Percentiles rank a stretch among this genome's conserved stretches.
phyloP scores from a whole-genome alignment of 2,888 invertebrate genomes.

The Mythimna ferrago region DNA sequence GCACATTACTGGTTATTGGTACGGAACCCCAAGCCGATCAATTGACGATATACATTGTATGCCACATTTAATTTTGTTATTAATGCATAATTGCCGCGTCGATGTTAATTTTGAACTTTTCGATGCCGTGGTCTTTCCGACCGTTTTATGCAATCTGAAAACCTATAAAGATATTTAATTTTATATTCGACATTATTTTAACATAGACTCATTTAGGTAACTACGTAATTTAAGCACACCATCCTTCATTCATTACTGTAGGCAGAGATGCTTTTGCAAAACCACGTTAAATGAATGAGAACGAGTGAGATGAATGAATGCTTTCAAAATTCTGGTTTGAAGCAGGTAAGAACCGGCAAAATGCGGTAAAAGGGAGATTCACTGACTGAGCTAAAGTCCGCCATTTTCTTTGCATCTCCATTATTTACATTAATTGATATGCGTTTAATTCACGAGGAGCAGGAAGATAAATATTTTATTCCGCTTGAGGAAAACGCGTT shows the following conservation, averaged over 20 bases:
- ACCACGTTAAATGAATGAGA: slow-evolving; percentile 55
- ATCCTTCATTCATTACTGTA: slow-evolving; percentile 26
- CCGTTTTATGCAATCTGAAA: slow-evolving; percentile 35
- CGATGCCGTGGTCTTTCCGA: slow-evolving; percentile 34
- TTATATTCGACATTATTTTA: slow-evolving; percentile 26
- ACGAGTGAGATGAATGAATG: slow-evolving; percentile 56
- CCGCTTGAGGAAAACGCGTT: slow-evolving; percentile 31
- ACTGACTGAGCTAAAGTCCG: slow-evolving; percentile 23
- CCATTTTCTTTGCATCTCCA: slow-evolving; percentile 41
- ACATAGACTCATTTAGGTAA: slow-evolving; percentile 16
- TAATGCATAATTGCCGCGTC: slow-evolving; percentile 40
- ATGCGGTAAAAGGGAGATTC: slow-evolving; percentile 40
- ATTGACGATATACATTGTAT: slow-evolving; percentile 56
- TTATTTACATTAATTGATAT: slow-evolving; percentile 52
- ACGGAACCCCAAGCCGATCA: slow-evolving; percentile 46
- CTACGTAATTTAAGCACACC: slow-evolving; percentile 16
- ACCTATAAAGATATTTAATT: slow-evolving; percentile 22
- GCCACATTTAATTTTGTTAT: slow-evolving; percentile 52
- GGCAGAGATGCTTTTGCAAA: slow-evolving; percentile 39
- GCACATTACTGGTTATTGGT: slow-evolving; percentile 46
- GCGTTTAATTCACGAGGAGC: slow-evolving; percentile 33
- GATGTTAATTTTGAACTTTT: slow-evolving; percentile 33
- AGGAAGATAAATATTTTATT: slow-evolving; percentile 26
- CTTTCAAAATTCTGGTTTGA: slow-evolving; percentile 51
- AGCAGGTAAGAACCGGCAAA: slow-evolving; percentile 46